phyloP scores from a whole-genome alignment of 2,888 invertebrate genomes.

The Euproctis similis region DNA sequence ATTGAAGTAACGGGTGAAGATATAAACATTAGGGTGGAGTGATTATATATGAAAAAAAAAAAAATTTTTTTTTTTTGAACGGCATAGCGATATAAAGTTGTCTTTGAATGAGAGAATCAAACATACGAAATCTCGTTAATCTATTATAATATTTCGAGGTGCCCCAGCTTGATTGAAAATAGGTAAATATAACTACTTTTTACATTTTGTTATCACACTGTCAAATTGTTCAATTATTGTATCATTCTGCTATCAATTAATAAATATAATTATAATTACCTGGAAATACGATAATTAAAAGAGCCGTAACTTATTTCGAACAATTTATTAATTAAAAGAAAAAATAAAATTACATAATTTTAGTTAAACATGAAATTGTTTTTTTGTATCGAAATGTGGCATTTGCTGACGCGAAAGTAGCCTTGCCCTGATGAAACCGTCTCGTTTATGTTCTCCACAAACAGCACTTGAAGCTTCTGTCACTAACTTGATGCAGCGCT shows the following conservation, averaged over 20 bases:
- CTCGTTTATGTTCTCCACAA: not conserved
- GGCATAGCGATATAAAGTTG: no score
- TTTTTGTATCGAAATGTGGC: not conserved
- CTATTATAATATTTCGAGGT: not conserved
- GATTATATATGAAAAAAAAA: no score
- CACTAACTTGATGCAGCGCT: slow-evolving; percentile 2
- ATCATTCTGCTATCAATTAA: no score
- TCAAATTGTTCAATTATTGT: not conserved
- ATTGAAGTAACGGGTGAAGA: no score
- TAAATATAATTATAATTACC: no score
- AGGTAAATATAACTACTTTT: slow-evolving; percentile 1
- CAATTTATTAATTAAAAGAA: no score
- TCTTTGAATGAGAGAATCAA: no score
- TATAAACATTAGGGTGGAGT: no score
- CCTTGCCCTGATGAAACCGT: slow-evolving; percentile 2
- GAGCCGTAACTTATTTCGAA: no score
- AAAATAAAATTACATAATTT: no score
- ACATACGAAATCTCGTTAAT: not conserved
- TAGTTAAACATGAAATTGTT: not conserved
- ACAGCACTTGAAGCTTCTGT: slow-evolving; percentile 1
- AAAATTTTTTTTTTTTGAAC: no score
- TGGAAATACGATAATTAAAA: no score
- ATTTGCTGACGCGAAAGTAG: slow-evolving; percentile 1
- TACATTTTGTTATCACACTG: not conserved
- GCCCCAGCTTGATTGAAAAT: slow-evolving; percentile 1